Evolutionary conservation across 2,113 vertebrate species (phyloP).

Genomic region (Nycticorax nycticorax): DNA sequence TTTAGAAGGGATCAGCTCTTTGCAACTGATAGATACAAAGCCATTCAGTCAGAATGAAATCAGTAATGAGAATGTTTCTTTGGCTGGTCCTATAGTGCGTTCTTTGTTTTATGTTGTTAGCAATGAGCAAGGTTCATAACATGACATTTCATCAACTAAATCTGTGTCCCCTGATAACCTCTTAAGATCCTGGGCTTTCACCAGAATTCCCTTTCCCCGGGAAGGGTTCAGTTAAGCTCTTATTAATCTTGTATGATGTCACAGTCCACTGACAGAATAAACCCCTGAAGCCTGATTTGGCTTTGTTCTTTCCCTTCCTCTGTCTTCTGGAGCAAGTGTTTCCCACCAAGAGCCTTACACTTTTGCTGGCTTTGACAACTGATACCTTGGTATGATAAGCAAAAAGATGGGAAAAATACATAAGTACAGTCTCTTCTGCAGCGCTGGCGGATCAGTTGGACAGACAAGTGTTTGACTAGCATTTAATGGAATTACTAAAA

Average conservation of each 20-base stretch:
- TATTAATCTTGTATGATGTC: not conserved
- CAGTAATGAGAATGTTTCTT: not conserved
- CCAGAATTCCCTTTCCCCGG: not conserved
- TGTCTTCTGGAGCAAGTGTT: not conserved
- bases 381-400: not conserved
- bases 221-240: constrained; percentile 6
- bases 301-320: not conserved
- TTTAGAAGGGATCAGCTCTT: not conserved
- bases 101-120: not conserved
- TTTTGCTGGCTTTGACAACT: not conserved
- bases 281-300: not conserved
- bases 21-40: not conserved
- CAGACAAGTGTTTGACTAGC: not conserved
- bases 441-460: not conserved
- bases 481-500: not conserved
- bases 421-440: not conserved
- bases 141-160: constrained; percentile 1
- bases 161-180: not conserved
- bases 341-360: not conserved
- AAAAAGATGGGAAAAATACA: not conserved
- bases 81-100: not conserved
- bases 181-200: not conserved
- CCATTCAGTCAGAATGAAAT: not conserved
- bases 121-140: not conserved
- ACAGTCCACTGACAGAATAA: constrained; percentile 12